Evolutionary conservation across 92 coral and sea anemone species (phyloP).

Genomic region (Actinernus sp.): DNA sequence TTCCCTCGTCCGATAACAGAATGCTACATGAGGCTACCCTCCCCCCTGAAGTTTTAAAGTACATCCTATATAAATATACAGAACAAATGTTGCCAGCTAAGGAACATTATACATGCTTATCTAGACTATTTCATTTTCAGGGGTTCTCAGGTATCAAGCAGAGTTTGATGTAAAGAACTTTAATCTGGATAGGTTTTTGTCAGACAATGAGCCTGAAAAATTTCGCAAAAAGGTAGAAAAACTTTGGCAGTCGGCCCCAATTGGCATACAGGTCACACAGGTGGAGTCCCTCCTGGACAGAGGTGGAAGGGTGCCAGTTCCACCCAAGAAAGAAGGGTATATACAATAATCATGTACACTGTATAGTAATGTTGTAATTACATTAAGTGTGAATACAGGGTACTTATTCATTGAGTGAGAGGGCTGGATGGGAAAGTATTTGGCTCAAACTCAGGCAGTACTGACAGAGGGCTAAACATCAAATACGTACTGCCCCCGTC

Average conservation of each 20-base stretch:
- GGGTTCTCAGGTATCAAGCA: slow-evolving; percentile 71
- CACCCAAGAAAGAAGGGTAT: slow-evolving; percentile 84
- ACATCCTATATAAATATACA: not conserved
- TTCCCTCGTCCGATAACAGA: no score
- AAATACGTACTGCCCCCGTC: no score
- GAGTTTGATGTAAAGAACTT: slow-evolving; percentile 70
- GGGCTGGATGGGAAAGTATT: no score
- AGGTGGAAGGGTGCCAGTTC: slow-evolving; percentile 85
- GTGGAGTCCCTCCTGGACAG: slow-evolving; percentile 80
- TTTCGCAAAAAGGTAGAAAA: slow-evolving; percentile 53
- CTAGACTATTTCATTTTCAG: slow-evolving; percentile 22
- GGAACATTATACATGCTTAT: not conserved
- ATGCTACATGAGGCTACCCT: no score
- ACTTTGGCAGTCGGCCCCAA: slow-evolving; percentile 62
- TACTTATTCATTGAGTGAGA: no score
- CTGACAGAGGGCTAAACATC: no score
- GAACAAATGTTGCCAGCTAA: not conserved
- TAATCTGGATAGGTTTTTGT: slow-evolving; percentile 56
- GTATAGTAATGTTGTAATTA: no score
- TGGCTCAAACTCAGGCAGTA: no score
- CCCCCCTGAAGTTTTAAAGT: no score
- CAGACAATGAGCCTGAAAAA: slow-evolving; percentile 21
- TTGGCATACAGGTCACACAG: slow-evolving; percentile 56
- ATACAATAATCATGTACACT: not conserved
- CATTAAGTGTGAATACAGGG: no score